These are phyloP conservation scores for Pseudomyrmex gracilis DNA, from an alignment of 1,140 invertebrate species.

Conservation along the genomic window DNA sequence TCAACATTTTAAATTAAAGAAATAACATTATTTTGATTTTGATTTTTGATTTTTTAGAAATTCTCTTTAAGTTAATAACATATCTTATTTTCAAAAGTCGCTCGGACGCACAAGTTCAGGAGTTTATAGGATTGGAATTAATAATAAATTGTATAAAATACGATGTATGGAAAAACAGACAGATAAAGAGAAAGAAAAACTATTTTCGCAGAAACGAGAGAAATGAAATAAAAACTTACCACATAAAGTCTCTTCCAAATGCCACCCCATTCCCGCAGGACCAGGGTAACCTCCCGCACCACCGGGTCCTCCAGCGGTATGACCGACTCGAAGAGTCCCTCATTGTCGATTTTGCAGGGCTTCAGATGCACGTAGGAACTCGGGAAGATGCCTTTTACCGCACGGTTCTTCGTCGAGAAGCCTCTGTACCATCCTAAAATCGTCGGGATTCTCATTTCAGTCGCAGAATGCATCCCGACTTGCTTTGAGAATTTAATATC, in stretches of 20 bases:
- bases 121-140: no score
- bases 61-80: no score
- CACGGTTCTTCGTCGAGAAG: slow-evolving; percentile 92
- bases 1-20: no score
- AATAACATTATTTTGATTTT: no score
- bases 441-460: slow-evolving; percentile 1
- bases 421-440: slow-evolving; percentile 94
- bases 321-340: slow-evolving; percentile 90
- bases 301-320: slow-evolving; percentile 93
- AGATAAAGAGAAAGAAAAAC: not conserved
- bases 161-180: not conserved
- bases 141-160: not conserved
- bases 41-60: no score
- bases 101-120: no score
- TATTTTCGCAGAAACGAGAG: no score
- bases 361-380: slow-evolving; percentile 91
- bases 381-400: slow-evolving; percentile 95
- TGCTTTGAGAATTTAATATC: not conserved
- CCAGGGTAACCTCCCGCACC: slow-evolving; percentile 95
- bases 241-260: slow-evolving; percentile 97
- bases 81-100: no score
- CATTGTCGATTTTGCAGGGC: slow-evolving; percentile 91
- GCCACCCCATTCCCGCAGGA: slow-evolving; percentile 96
- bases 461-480: not conserved
- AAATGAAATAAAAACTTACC: slow-evolving; percentile 86